Evolutionary conservation across 2,113 vertebrate species (phyloP), one percentile per base, ranked within the genome.

Genomic region (Pseudorhombus dupliciocellatus): DNA sequence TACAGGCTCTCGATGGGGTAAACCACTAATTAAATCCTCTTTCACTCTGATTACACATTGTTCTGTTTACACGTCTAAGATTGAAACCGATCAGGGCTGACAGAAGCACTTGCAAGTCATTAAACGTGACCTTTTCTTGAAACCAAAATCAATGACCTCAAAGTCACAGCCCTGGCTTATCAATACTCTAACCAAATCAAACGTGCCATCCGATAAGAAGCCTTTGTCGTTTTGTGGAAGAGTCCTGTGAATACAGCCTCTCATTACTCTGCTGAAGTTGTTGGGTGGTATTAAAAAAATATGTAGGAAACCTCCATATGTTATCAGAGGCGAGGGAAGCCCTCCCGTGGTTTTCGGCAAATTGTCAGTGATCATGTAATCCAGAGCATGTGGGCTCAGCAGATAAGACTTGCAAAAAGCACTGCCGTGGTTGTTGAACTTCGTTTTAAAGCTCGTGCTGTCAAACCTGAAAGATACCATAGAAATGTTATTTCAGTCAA

Each of bases 101-200:
- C 55, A 59, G 26, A 61, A 79, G 75, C 58, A 64, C 63, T 78
- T 60, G 78, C 56, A 83, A 84, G 88, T 88, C 84, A 88, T 85
- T 90, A 91, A 87, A 84, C 80, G 59, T 88, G 81, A 91, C 91
- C 89, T 92, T 92, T 91, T 68, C 78, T 72, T 80, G 48, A 75
- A 90, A 85, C 62, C 46, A 30, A 77, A 83, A 87, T 90, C 89
- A 86, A 87, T 92, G 70, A 22, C 74, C 62, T 87, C 88, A 90
- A 89, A 88, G 88, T 89, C 89, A 81, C 21, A 7, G 62, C 70
- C 66, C 57, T 58, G 51, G 18, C 56, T 83, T 84, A 84, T 90
- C 81, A 83, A 90, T 85, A 91, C 69, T 37, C 21, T 37, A 60
- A 69, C 62, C 64, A 84, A 83, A 84, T 70, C 26, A 80, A 75